Evolutionary conservation across 2,888 invertebrate genomes (phyloP).

Genomic region (Lydus trimaculatus): DNA sequence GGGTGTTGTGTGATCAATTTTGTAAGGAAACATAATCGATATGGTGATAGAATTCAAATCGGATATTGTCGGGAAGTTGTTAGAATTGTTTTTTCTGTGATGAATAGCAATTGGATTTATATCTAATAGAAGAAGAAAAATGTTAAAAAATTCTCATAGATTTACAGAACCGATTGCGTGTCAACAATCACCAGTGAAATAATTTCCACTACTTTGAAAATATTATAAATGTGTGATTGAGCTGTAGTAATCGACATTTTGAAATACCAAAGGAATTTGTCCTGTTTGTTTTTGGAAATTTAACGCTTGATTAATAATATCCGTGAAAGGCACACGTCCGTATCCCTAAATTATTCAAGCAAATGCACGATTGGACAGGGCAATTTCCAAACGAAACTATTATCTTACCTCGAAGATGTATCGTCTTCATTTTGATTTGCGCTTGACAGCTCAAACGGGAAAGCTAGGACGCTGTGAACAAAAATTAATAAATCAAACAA

Average conservation of each 20-base stretch:
- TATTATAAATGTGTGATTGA: neutral
- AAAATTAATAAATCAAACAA: constrained; percentile 19
- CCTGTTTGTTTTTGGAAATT: neutral
- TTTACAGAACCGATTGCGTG: neutral
- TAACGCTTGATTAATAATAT: neutral
- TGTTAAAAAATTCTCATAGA: neutral
- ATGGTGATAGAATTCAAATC: neutral
- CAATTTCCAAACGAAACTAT: constrained; percentile 7
- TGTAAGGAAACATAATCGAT: neutral
- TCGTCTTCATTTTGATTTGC: constrained; percentile 57
- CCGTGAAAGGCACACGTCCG: neutral
- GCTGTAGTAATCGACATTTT: neutral
- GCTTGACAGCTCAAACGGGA: constrained; percentile 47
- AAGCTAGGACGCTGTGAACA: constrained; percentile 57
- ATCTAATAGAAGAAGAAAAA: neutral
- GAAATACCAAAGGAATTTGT: neutral
- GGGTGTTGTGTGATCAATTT: neutral
- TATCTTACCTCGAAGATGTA: constrained; percentile 55
- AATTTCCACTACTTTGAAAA: neutral
- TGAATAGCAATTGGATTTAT: neutral
- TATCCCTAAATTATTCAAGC: constrained; percentile 13
- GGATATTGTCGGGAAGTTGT: neutral
- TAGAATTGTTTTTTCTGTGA: neutral
- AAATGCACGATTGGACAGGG: neutral
- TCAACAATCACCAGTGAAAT: neutral